phyloP scores from a whole-genome alignment of 2,113 vertebrate species.

The Oreochromis aureus region DNA sequence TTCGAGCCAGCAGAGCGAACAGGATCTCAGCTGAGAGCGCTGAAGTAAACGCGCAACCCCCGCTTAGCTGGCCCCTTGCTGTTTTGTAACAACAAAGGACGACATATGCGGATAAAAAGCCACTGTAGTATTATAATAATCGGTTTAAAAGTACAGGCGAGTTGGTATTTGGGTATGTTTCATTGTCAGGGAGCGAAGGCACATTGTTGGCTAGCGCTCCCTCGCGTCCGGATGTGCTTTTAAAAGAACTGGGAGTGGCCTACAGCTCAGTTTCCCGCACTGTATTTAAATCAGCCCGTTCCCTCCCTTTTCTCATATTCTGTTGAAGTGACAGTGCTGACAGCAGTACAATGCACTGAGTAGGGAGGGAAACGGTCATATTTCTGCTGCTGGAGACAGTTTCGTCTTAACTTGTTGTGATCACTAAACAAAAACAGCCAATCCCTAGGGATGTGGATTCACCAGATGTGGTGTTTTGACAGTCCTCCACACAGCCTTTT shows the following conservation, averaged over 20 bases:
- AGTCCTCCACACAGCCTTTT: not conserved
- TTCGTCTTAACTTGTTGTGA: not conserved
- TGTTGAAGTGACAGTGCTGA: slow-evolving; percentile 16
- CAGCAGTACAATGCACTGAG: not conserved
- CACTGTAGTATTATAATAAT: not conserved
- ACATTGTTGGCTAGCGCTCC: slow-evolving; percentile 69
- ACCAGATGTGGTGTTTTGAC: not conserved
- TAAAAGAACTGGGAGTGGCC: slow-evolving; percentile 66
- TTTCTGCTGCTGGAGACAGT: not conserved
- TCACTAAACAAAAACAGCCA: not conserved
- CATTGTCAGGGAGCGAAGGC: slow-evolving; percentile 40
- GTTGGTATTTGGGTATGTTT: slow-evolving; percentile 6
- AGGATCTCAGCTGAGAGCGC: slow-evolving; percentile 6
- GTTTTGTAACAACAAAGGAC: not conserved
- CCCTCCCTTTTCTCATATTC: slow-evolving; percentile 51
- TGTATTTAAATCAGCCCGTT: slow-evolving; percentile 66
- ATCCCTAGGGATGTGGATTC: not conserved
- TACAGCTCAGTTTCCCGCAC: slow-evolving; percentile 64
- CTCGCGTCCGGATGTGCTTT: slow-evolving; percentile 69
- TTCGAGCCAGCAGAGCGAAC: not conserved
- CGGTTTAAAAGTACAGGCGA: not conserved
- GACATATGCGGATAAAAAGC: fast-evolving
- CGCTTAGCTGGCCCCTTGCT: not conserved
- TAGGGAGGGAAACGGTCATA: not conserved
- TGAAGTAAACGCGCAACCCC: not conserved